Percentiles rank a stretch among this genome's conserved stretches.
Conservation (phyloP, 2,888 invertebrate species). For the Hirtodrosophila trivittata region DNA sequence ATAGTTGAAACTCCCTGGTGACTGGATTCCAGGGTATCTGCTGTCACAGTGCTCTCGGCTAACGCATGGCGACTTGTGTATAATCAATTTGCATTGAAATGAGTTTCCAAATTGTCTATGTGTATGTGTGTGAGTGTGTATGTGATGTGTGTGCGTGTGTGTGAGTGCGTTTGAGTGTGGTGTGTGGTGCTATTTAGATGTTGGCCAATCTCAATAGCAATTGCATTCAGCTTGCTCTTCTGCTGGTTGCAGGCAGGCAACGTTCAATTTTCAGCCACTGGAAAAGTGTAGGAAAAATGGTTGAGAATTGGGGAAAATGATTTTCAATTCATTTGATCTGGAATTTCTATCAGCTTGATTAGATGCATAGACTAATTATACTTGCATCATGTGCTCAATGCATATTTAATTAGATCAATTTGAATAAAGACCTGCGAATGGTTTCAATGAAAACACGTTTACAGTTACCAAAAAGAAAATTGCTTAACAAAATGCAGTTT, state of each 20-base stretch:
- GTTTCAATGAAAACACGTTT: too few relatives aligned
- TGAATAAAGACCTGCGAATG: too few relatives aligned
- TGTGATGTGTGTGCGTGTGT: neutral
- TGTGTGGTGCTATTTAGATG: conserved; percentile 6
- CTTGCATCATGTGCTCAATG: too few relatives aligned
- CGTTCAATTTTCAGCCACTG: neutral
- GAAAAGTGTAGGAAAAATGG: neutral
- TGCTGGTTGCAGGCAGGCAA: neutral
- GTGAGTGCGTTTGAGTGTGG: neutral
- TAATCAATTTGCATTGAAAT: conserved; percentile 50
- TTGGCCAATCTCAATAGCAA: conserved; percentile 12
- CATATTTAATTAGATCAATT: too few relatives aligned
- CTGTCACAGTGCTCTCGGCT: neutral
- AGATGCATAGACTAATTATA: neutral
- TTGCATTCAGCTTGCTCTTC: conserved; percentile 18
- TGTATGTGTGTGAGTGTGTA: neutral
- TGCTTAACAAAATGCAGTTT: too few relatives aligned
- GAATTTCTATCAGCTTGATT: neutral
- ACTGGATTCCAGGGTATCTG: too few relatives aligned
- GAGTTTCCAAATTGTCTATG: conserved; percentile 5
- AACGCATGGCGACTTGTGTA: conserved; percentile 6
- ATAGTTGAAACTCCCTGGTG: too few relatives aligned
- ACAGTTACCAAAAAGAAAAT: too few relatives aligned
- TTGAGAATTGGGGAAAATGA: neutral
- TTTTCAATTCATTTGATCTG: neutral